Base-by-base conservation (phyloP, 2,113 vertebrate genomes). In the Periophthalmodon schlosseri region DNA sequence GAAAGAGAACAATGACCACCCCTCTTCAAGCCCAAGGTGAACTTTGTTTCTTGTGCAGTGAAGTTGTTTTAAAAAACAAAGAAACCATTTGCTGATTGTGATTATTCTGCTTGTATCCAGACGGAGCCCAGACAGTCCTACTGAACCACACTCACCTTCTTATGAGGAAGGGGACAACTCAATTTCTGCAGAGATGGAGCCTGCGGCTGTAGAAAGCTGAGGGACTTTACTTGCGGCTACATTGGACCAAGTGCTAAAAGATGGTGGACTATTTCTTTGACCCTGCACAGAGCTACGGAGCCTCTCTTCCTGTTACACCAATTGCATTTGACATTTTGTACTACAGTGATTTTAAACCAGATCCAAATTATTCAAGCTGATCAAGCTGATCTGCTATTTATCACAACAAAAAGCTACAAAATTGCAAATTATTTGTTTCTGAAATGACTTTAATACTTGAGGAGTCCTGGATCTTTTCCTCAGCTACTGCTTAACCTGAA, bases 21-120 rank as follows among this genome's bases (percentile, higher is more conserved):
- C 58, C 15, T 58, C 81, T 61, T 91, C 87, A 44, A 92, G 91
- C 76, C 91, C 90, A 57, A 88, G 92, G 93, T 94, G 16, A 90
- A n/a, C 9, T 66, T n/a, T 13, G 34, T 23, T 28, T 67, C 1
- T 14, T 64, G 16, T 46, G 63, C 20, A 36, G 20, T 33, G 8
- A 65, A 36, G 9, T 4, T n/a, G 66, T 60, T 34, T 47, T 28
- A 0, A 16, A 39, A 47, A 21, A 50, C n/a, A 13, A 49, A 24
- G 1, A 57, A 57, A 57, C 50, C 16, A 20, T 12, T 21, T 23
- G 5, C 21, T 11, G 10, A 57, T 57, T 57, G n/a, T 57, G n/a
- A 60, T 57, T 36, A 61, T 16, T 4, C 9, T 72, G 61, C 50
- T 67, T 63, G 0, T 75, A 24, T 69, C 52, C 15, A 93, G 93